Evolutionary conservation across 2,113 vertebrate species (phyloP).

Genomic region (Rhinopithecus roxellana): DNA sequence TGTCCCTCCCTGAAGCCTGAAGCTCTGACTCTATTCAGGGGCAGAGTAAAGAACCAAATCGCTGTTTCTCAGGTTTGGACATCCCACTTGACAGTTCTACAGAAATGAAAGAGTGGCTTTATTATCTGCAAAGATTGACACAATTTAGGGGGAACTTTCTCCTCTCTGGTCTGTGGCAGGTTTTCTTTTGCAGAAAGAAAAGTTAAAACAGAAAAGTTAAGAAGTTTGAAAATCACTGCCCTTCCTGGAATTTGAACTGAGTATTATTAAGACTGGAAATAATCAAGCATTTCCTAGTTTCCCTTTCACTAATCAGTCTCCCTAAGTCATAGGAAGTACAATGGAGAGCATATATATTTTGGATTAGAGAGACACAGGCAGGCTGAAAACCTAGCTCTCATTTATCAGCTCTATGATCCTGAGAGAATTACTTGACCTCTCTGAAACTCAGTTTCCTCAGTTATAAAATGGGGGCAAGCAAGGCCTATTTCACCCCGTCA

Average conservation of each 20-base stretch:
- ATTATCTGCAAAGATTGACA: background rate
- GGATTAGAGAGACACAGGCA: background rate
- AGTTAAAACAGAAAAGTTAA: conserved; percentile 4
- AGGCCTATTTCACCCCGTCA: background rate
- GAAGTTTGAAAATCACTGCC: background rate
- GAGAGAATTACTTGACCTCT: background rate
- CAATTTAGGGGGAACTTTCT: background rate
- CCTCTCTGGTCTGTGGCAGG: background rate
- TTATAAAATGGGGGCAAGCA: conserved; percentile 25
- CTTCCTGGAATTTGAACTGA: background rate
- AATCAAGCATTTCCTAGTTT: background rate
- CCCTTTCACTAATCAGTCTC: background rate
- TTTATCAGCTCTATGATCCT: background rate
- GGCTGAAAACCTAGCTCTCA: background rate
- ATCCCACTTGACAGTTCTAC: background rate
- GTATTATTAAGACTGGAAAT: background rate
- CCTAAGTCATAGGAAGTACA: background rate
- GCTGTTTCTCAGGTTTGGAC: background rate
- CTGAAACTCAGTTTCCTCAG: conserved; percentile 24
- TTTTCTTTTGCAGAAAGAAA: background rate
- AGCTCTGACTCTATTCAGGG: background rate
- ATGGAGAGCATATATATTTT: background rate
- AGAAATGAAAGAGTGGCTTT: background rate
- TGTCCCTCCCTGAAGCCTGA: background rate
- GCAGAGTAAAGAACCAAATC: background rate